phyloP scores from a whole-genome alignment of 2,888 invertebrate genomes.

The Macaria notata region DNA sequence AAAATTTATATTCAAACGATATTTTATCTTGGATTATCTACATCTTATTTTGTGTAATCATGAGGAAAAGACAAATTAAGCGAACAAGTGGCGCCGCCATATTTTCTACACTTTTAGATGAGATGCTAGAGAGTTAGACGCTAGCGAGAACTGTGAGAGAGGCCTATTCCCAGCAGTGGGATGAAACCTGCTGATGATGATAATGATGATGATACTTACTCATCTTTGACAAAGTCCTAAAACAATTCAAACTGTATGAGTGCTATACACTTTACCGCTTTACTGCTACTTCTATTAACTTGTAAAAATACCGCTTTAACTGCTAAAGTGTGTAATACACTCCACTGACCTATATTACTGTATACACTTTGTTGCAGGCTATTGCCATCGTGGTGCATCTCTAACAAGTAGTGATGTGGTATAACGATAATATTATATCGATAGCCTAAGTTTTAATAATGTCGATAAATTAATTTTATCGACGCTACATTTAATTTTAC shows the following conservation, averaged over 20 bases:
- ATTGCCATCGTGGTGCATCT: slow-evolving; percentile 9
- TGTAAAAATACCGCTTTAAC: slow-evolving; percentile 29
- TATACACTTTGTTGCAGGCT: slow-evolving; percentile 12
- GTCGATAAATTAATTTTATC: too few relatives aligned
- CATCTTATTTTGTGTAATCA: too few relatives aligned
- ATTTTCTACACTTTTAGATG: too few relatives aligned
- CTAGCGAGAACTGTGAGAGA: too few relatives aligned
- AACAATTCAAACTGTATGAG: slow-evolving; percentile 2
- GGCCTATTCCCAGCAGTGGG: too few relatives aligned
- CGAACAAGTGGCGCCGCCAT: too few relatives aligned
- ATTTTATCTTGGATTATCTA: too few relatives aligned
- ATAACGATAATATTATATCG: background rate
- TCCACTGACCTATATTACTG: slow-evolving; percentile 28
- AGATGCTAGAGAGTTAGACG: too few relatives aligned
- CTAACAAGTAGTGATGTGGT: slow-evolving; percentile 12
- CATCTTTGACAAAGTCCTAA: background rate
- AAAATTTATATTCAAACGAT: too few relatives aligned
- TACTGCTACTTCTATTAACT: slow-evolving; percentile 19
- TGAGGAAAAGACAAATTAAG: too few relatives aligned
- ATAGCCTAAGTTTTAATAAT: background rate
- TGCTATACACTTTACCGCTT: slow-evolving; percentile 5
- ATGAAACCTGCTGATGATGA: too few relatives aligned
- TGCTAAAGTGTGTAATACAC: slow-evolving; percentile 18
- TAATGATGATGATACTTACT: background rate
- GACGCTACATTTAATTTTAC: too few relatives aligned